Base-by-base conservation (phyloP, 2,888 invertebrate genomes). In the Leptinotarsa peninsularis region DNA sequence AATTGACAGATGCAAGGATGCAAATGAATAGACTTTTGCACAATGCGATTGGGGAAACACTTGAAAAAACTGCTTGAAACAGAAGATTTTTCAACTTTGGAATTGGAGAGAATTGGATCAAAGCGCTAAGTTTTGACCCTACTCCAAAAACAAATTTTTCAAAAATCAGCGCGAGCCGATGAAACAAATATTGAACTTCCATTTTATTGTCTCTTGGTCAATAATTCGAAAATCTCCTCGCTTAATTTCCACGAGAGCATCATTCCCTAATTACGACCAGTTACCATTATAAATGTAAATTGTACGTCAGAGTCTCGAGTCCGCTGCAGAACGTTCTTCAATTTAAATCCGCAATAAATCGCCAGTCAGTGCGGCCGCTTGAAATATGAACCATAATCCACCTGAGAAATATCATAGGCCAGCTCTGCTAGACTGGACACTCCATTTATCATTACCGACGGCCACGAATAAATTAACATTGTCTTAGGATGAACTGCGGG, bases 401-500 rank as follows among this genome's bases (percentile, higher is more conserved):
- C 76, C 78, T 78, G 80, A 79, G 81, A 80, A 82, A 81, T 82
- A 78, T 83, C 83, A 82, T 82, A 81, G 80, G 82, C 77, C 78
- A 74, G 80, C 78, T 79, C 81, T 79, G 81, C 80, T 76, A 80
- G 80, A 76, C 81, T 79, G 85, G 85, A 84, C 86, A 85, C 82
- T 84, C 85, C 84, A 85, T 86, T 86, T 84, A 86, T 86, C 85
- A 85, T 83, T 80, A 83, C 83, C 85, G 83, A 82, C 83, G 83
- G 85, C 81, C 83, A 84, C 81, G 85, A 85, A 86, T 86, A 85
- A 85, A 86, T 86, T 85, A 86, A 85, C 86, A 85, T 86, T 85
- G 85, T 85, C 85, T 86, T 85, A 82, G 81, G 80, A 81, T 75
- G 82, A 82, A 84, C 83, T 81, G 85, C 83, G 82, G 84, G 85